Conservation (phyloP, 2,113 vertebrate species). For the Lanius collurio region DNA sequence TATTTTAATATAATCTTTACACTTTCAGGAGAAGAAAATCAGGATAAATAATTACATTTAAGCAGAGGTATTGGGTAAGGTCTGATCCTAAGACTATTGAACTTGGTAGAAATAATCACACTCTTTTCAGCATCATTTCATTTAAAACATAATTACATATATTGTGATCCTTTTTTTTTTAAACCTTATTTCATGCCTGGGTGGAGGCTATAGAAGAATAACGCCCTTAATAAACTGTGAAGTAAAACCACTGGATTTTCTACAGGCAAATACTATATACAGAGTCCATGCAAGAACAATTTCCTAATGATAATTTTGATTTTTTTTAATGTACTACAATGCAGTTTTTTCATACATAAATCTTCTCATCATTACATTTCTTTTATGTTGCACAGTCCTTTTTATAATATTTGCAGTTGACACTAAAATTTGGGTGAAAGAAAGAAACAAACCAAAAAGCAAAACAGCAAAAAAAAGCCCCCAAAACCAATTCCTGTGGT, state of each 20-base stretch:
- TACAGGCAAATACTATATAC: not conserved
- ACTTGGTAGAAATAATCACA: not conserved
- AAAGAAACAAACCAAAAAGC: not conserved
- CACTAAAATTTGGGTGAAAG: not conserved
- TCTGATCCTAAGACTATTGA: not conserved
- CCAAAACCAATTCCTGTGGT: fast-evolving
- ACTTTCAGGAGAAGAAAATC: not conserved
- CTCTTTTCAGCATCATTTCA: not conserved
- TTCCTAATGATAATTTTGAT: not conserved
- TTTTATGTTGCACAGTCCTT: not conserved
- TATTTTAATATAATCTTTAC: not conserved
- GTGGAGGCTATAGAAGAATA: not conserved
- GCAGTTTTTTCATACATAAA: not conserved
- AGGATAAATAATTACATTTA: not conserved
- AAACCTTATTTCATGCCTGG: not conserved
- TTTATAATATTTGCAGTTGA: not conserved
- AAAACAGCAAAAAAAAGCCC: not conserved
- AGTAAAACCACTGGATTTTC: not conserved
- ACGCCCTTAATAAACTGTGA: not conserved
- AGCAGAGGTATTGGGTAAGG: not conserved
- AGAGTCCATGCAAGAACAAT: not conserved
- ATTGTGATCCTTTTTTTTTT: not conserved
- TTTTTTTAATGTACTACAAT: not conserved
- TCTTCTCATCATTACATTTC: not conserved
- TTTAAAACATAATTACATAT: not conserved